Conservation (phyloP, 2,888 invertebrate genomes). For the Gastrophysa polygoni region DNA sequence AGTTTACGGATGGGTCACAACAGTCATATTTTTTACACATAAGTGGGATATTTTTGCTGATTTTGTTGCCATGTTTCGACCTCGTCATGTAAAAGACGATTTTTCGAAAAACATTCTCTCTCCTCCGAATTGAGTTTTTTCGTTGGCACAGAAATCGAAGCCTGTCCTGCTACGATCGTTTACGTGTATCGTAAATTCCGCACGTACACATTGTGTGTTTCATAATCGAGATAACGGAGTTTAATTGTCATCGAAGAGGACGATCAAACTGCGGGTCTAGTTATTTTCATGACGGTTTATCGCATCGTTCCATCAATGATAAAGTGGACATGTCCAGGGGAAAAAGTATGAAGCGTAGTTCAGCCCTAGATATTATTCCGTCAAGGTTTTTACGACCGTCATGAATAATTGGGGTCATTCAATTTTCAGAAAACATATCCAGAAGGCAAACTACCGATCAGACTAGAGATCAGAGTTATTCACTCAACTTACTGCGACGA, state of each 20-base stretch:
- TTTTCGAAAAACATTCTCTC: too few species aligned
- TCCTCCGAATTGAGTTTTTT: neutral
- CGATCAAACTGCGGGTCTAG: constrained; percentile 9
- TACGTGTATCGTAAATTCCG: constrained; percentile 1
- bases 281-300: neutral
- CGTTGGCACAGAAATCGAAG: neutral
- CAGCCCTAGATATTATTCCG: neutral
- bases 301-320: neutral
- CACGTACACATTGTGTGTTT: constrained; percentile 27
- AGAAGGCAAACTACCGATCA: too few species aligned
- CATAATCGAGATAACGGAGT: constrained; percentile 26
- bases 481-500: too few species aligned
- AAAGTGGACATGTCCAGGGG: neutral
- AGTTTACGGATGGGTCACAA: too few species aligned
- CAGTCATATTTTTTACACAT: too few species aligned
- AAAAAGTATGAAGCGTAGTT: neutral
- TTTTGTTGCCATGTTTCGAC: too few species aligned
- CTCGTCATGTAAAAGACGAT: too few species aligned
- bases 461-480: too few species aligned
- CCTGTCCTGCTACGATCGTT: neutral
- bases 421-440: too few species aligned
- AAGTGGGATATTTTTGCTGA: too few species aligned
- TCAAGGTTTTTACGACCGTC: neutral
- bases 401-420: too few species aligned
- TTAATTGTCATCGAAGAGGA: constrained; percentile 24